Evolutionary conservation across 1,140 invertebrate genomes (phyloP), one percentile per base, ranked within the genome.

Genomic region (Stegodyphus mimosarum): DNA sequence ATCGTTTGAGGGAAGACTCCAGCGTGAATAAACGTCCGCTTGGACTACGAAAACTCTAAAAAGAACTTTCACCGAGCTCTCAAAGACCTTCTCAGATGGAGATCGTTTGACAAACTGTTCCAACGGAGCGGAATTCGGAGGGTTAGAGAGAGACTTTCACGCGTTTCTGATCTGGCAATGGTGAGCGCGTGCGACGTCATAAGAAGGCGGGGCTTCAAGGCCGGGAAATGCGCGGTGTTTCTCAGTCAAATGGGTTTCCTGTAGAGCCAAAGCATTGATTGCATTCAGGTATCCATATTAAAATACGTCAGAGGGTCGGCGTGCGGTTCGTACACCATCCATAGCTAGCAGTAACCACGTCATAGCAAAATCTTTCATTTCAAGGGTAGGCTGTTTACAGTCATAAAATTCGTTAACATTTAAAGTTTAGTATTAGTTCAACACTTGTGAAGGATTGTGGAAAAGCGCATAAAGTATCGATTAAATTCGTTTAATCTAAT

Each of bases 1-100:
- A 74, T 18, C 79, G 7, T 9, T 83, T 83, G 0, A 83, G 9
- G 55, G 79, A 73, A 33, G 79, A 73, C 9, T 72, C 79, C 79
- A 83, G 79, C n/a, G 53, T 73, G 69, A 83, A 79, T 10, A 10
- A 60, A 10, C 55, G 9, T 60, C 55, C 9, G 55, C 9, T 60
- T 2, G 15, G 15, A 60, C 33, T 10, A 15, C 1, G 55, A 60
- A 5, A 60, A 60, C 9, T 10, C 15, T 9, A 60, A 2, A 60
- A 15, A 9, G 55, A 60, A 15, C 9, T 9, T 60, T 10, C 9
- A 10, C 15, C 15, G 55, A 10, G 9, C 15, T 60, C 9, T 10
- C 9, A 5, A 0, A 9, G 55, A 9, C 0, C 15, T 15, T 5
- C 55, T 60, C 55, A 60, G 15, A 60, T 9, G 9, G 55, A 60